These are phyloP conservation scores for Halichondria panicea DNA, from an alignment of 37 sponge, comb jelly and placozoan species.

Conservation along the genomic window DNA sequence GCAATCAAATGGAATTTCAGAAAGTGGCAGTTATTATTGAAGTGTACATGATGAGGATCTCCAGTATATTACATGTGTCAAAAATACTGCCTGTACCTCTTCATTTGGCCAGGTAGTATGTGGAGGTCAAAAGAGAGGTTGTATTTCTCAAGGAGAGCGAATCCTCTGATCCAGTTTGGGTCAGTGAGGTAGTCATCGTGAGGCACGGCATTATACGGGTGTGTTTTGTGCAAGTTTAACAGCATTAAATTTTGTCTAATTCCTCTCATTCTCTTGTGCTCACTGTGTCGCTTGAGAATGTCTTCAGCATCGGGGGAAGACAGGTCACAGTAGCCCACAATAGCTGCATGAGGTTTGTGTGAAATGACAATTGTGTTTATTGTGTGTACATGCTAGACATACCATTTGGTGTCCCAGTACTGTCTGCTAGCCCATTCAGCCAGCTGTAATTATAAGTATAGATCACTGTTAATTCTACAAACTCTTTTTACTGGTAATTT, in stretches of 20 bases:
- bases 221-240: constrained; percentile 72
- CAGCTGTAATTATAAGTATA: constrained; percentile 22
- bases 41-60: too few relatives aligned
- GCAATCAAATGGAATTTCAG: too few relatives aligned
- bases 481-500: too few relatives aligned
- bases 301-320: constrained; percentile 37
- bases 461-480: too few relatives aligned
- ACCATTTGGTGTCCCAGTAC: constrained; percentile 44
- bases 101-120: constrained; percentile 66
- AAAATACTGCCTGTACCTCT: too few relatives aligned
- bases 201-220: constrained; percentile 33
- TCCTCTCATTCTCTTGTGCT: constrained; percentile 65
- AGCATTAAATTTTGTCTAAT: constrained; percentile 86
- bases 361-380: too few relatives aligned
- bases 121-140: constrained; percentile 84
- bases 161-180: constrained; percentile 71
- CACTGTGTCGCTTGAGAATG: constrained; percentile 56
- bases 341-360: constrained; percentile 15
- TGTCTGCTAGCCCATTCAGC: constrained; percentile 53
- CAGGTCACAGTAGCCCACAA: constrained; percentile 52
- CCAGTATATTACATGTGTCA: too few relatives aligned
- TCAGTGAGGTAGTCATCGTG: constrained; percentile 81
- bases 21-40: too few relatives aligned
- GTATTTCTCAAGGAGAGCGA: constrained; percentile 72
- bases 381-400: too few relatives aligned